Conservation (phyloP, 1,140 invertebrate genomes). For the Trialeurodes vaporariorum region DNA sequence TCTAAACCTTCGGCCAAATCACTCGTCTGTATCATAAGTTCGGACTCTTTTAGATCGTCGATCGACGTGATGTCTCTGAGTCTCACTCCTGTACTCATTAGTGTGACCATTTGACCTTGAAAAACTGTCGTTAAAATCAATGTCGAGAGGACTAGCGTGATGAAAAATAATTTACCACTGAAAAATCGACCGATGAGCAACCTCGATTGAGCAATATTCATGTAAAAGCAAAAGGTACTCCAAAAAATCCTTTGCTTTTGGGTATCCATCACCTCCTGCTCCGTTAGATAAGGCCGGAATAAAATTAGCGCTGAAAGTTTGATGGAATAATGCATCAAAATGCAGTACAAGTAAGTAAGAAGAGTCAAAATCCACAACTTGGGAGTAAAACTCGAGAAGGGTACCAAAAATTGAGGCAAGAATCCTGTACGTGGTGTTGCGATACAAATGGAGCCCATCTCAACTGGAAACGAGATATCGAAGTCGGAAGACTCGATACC, state of each 20-base stretch:
- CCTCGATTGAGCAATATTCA: too few relatives aligned
- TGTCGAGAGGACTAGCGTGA: not conserved
- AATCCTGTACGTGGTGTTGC: not conserved
- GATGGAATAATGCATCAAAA: not conserved
- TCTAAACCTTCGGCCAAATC: too few relatives aligned
- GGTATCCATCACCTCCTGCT: not conserved
- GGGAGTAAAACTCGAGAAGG: not conserved
- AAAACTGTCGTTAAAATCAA: not conserved
- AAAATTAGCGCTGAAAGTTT: too few relatives aligned
- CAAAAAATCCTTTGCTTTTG: too few relatives aligned
- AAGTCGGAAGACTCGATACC: not conserved
- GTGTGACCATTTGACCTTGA: not conserved
- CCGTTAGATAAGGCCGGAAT: not conserved
- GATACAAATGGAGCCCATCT: not conserved
- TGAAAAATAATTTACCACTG: not conserved
- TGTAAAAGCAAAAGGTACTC: too few relatives aligned
- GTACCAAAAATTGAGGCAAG: not conserved
- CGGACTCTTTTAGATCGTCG: not conserved
- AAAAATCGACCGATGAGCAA: not conserved
- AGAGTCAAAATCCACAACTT: not conserved
- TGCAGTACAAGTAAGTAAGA: not conserved
- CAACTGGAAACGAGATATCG: not conserved
- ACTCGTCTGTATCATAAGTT: not conserved
- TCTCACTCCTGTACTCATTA: not conserved
- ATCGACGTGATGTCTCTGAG: not conserved